These are phyloP conservation scores for Drosophila imparisetae DNA, from an alignment of 2,888 invertebrate genomes.

Conservation along the genomic window DNA sequence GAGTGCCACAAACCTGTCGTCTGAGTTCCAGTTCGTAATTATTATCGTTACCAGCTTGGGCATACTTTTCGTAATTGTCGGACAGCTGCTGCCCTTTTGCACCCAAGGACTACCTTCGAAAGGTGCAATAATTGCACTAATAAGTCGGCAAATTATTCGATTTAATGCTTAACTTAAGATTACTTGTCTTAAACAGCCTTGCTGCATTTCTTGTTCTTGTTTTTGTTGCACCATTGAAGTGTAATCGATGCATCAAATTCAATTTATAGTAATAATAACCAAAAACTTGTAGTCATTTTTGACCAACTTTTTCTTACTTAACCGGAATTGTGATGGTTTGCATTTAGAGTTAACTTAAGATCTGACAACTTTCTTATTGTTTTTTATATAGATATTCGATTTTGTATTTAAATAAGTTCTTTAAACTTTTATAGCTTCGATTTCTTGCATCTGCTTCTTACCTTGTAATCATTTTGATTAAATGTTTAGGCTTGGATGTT, in stretches of 20 bases:
- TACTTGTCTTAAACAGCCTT: neutral
- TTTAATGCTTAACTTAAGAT: conserved; percentile 8
- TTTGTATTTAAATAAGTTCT: neutral
- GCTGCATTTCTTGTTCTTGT: neutral
- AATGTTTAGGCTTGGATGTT: neutral
- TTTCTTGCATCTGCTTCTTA: too few relatives aligned
- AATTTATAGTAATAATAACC: neutral
- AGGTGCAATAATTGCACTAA: conserved; percentile 59
- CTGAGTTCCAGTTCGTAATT: conserved; percentile 42
- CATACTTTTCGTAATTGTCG: conserved; percentile 19
- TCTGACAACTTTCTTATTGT: too few relatives aligned
- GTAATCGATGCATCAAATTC: neutral
- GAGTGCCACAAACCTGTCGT: conserved; percentile 44
- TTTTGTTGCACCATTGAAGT: neutral
- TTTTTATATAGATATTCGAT: neutral
- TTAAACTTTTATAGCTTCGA: too few relatives aligned
- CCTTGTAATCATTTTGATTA: too few relatives aligned
- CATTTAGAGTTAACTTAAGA: neutral
- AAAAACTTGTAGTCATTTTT: neutral
- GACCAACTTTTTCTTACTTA: neutral
- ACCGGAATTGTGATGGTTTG: neutral
- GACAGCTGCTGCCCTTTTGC: conserved; percentile 26
- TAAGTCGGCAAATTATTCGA: conserved; percentile 37
- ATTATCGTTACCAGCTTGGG: conserved; percentile 30
- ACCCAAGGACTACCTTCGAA: conserved; percentile 13